These are phyloP conservation scores for Drosophila oshimai DNA, from an alignment of 1,140 invertebrate species.

Conservation along the genomic window DNA sequence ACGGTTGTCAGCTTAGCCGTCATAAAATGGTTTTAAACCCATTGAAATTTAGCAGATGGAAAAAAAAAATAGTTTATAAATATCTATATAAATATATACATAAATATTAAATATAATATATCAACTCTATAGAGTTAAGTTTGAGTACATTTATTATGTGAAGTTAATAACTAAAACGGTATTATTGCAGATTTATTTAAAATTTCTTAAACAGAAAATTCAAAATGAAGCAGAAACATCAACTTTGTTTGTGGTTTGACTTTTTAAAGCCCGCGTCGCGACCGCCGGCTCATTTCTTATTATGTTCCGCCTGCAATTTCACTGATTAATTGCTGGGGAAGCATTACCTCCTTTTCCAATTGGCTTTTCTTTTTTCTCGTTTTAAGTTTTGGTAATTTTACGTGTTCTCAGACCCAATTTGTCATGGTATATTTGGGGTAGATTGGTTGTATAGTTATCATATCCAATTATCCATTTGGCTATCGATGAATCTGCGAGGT, in stretches of 20 bases:
- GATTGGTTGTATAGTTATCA: no score
- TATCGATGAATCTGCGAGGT: no score
- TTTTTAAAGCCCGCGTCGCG: slow-evolving; percentile 5
- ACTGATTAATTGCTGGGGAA: slow-evolving; percentile 64
- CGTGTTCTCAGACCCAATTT: background rate
- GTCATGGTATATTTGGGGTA: background rate
- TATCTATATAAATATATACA: no score
- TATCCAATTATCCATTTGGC: no score
- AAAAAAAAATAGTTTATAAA: no score
- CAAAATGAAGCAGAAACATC: background rate
- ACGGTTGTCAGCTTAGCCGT: background rate
- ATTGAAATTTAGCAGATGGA: no score
- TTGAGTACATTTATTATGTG: no score
- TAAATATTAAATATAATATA: no score
- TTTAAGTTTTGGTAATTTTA: slow-evolving; percentile 22
- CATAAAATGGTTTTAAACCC: background rate
- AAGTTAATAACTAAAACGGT: no score
- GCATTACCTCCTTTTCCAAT: slow-evolving; percentile 24
- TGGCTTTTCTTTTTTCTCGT: background rate
- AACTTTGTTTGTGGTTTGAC: slow-evolving; percentile 12
- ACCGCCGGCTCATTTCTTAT: slow-evolving; percentile 45
- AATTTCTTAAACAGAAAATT: background rate
- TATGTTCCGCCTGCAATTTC: slow-evolving; percentile 47
- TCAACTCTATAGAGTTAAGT: no score
- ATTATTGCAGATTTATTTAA: no score